Evolutionary conservation across 2,113 vertebrate genomes (phyloP), one percentile per base, ranked within the genome.

Genomic region (Nothoprocta perdicaria): DNA sequence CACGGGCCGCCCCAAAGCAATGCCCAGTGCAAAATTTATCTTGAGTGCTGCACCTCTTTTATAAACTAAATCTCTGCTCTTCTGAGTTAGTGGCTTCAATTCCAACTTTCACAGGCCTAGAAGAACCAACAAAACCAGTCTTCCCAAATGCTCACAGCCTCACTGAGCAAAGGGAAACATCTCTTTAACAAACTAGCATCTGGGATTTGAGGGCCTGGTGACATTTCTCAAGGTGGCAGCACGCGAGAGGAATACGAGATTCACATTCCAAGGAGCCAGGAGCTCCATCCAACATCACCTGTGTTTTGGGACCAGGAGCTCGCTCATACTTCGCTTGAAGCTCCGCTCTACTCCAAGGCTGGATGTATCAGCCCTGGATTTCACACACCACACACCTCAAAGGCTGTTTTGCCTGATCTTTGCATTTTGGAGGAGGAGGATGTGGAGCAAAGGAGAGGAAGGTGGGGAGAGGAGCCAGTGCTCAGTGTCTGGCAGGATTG

Each of bases 221-320:
- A 58, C 57, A 50, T 31, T 76, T 69, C 63, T 85, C n/a, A 26
- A 1, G 1, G 43, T 60, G 57, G 53, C 3, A 8, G 55, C 61
- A 12, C 6, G 6, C 2, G 4, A 58, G 43, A 67, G 0, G 5
- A 74, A 61, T 3, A 35, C 0, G 0, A 31, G 0, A 15, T 0
- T 3, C 7, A 12, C 50, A 22, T 7, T 43, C 8, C 1, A 4
- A 0, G 53, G 11, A 90, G 35, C 61, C 60, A 9, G 31, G 29
- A 35, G 21, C 2, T 13, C 19, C 23, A 3, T 23, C 24, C 57
- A 12, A 13, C 2, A 3, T 41, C 29, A 29, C 1, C 1, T 31
- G 16, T 0, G 0, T 26, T 58, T 33, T 1, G 0, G 43, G 14
- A 15, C 12, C 19, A 5, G 0, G 35, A 33, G 23, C 14, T 48